Evolutionary conservation across 2,888 invertebrate genomes (phyloP), one percentile per base, ranked within the genome.

Genomic region (Protodeltote pygarga): DNA sequence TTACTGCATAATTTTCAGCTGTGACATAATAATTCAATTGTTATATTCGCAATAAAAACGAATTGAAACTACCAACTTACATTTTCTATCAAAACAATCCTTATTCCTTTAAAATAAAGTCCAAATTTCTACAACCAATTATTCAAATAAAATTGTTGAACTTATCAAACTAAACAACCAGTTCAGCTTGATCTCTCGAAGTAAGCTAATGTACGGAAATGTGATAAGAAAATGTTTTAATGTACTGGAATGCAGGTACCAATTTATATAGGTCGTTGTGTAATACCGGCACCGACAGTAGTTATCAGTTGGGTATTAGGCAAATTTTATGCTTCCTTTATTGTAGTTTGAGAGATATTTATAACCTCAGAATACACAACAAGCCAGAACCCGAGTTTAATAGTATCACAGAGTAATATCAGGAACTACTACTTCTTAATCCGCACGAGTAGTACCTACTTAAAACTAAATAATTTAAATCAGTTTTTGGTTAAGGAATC

Each of bases 111-210:
- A 2, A 0, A 0, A 23, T 11, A 49, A 46, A 25, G 25, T 14
- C 2, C 0, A 32, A 8, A 19, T 23, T 41, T 6, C 23, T 2
- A 0, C 29, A 29, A 35, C 4, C 8, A 2, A 23, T 4, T 15
- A 6, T 14, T 16, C 2, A 2, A 5, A 35, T 41, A 41, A 48
- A 3, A 23, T 34, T 34, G 58, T 33, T 29, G 32, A 15, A 35
- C 3, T 54, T 66, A 70, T 67, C 71, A 50, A 27, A 25, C 27
- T 6, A 50, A 45, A 3, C 16, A 54, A 51, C 71, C 46, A 68
- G 64, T 67, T 44, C 32, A 1, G 27, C 15, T 33, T 50, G 71
- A 59, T 31, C 70, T 31, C 10, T 37, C 16, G 24, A 44, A 52
- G 29, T 48, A 29, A 37, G 19, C 32, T 46, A 61, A 51, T 59